phyloP scores from a whole-genome alignment of 2,113 vertebrate genomes.

The Lepidothrix coronata region DNA sequence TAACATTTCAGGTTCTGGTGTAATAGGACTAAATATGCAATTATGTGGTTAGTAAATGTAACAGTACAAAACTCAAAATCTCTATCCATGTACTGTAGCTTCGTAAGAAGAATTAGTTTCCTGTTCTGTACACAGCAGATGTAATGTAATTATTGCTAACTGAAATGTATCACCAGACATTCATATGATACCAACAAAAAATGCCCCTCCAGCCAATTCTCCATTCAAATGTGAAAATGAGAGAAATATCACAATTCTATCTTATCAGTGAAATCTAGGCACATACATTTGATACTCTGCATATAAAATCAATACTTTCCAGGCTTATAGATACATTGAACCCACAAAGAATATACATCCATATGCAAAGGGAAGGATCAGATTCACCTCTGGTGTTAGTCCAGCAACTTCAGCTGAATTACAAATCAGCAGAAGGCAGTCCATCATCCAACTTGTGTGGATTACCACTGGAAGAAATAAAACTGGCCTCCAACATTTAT shows the following conservation, averaged over 20 bases:
- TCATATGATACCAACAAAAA: slow-evolving; percentile 5
- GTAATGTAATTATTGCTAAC: slow-evolving; percentile 61
- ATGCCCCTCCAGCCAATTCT: slow-evolving; percentile 20
- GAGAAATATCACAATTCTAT: neutral
- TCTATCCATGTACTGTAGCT: neutral
- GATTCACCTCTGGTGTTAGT: neutral
- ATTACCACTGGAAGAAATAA: neutral
- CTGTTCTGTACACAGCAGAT: slow-evolving; percentile 48
- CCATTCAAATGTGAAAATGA: slow-evolving; percentile 17
- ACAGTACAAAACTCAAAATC: slow-evolving; percentile 20
- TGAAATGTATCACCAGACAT: slow-evolving; percentile 9
- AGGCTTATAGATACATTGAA: neutral
- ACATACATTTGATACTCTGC: neutral
- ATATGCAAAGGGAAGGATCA: neutral
- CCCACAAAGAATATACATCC: neutral
- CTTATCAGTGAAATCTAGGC: neutral
- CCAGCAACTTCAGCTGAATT: neutral
- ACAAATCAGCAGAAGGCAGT: neutral
- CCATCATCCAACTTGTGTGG: neutral
- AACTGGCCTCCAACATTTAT: neutral
- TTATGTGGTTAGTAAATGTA: slow-evolving; percentile 15
- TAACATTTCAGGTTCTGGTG: slow-evolving; percentile 2
- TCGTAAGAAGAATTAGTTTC: neutral
- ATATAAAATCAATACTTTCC: slow-evolving; percentile 7
- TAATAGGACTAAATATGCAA: slow-evolving; percentile 25